A percentile compares a stretch with the other conserved stretches of the same genome.
These are phyloP conservation scores for Sacculina carcini DNA, from an alignment of 2,888 invertebrate species.

Conservation along the genomic window DNA sequence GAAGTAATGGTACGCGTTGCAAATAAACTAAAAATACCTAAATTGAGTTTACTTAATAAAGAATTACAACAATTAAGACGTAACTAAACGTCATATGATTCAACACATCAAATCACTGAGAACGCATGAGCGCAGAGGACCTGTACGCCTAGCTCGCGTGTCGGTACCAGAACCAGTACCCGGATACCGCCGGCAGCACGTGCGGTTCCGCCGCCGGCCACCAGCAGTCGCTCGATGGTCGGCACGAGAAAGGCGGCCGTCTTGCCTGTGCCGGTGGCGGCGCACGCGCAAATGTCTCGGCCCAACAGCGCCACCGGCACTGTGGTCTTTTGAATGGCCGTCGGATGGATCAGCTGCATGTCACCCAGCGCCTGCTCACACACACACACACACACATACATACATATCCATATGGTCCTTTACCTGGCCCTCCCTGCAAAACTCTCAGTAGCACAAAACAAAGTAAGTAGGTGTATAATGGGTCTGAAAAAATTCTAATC, in stretches of 20 bases:
- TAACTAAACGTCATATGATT: background rate
- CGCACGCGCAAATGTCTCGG: constrained; percentile 90
- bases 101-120: constrained; percentile 2
- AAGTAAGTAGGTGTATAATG: too few relatives aligned
- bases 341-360: constrained; percentile 74
- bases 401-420: background rate
- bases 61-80: too few relatives aligned
- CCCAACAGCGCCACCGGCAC: constrained; percentile 80
- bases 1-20: too few relatives aligned
- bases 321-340: constrained; percentile 84
- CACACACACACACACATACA: too few relatives aligned
- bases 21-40: too few relatives aligned
- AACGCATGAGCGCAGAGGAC: too few relatives aligned
- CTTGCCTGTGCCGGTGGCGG: constrained; percentile 93
- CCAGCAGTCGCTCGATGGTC: constrained; percentile 71
- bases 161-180: constrained; percentile 82
- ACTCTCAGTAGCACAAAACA: too few relatives aligned
- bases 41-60: too few relatives aligned
- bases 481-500: too few relatives aligned
- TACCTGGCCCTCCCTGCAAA: too few relatives aligned
- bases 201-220: too few relatives aligned
- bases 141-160: constrained; percentile 89
- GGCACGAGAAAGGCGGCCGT: constrained; percentile 98
- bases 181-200: constrained; percentile 38
- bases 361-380: constrained; percentile 40